Percentiles rank a stretch among this genome's conserved stretches.
These are phyloP conservation scores for Ophion ellenae DNA, from an alignment of 2,888 invertebrate genomes.

Conservation along the genomic window DNA sequence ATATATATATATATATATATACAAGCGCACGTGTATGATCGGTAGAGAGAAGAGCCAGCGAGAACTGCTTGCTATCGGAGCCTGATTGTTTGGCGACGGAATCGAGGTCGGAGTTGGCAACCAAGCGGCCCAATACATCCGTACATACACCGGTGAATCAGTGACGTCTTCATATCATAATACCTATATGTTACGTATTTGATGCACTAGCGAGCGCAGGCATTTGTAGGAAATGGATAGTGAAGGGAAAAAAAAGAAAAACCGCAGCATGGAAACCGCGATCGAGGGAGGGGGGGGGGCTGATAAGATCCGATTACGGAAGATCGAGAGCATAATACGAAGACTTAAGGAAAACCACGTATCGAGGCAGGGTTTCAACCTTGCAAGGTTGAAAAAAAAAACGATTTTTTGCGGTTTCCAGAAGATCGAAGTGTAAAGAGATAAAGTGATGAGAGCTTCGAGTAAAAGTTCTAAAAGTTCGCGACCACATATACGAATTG, in stretches of 20 bases:
- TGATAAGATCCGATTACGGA: not conserved
- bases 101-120: constrained; percentile 56
- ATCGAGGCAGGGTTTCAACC: too few relatives aligned
- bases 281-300: not conserved
- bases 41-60: not conserved
- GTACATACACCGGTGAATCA: constrained; percentile 29
- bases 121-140: constrained; percentile 41
- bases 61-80: constrained; percentile 48
- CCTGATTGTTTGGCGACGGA: constrained; percentile 60
- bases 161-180: constrained; percentile 16
- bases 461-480: too few relatives aligned
- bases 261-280: too few relatives aligned
- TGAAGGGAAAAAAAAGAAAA: not conserved
- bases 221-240: not conserved
- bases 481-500: too few relatives aligned
- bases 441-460: too few relatives aligned
- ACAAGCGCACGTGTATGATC: not conserved
- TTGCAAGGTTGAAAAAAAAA: not conserved
- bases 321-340: not conserved
- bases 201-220: constrained; percentile 24
- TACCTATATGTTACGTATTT: not conserved
- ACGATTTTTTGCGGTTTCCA: not conserved
- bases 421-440: too few relatives aligned
- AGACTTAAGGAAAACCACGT: too few relatives aligned
- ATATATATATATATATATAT: constrained; percentile 26